These are phyloP conservation scores for Amblyopsis rosae DNA, from an alignment of 2,113 vertebrate genomes.

Conservation along the genomic window DNA sequence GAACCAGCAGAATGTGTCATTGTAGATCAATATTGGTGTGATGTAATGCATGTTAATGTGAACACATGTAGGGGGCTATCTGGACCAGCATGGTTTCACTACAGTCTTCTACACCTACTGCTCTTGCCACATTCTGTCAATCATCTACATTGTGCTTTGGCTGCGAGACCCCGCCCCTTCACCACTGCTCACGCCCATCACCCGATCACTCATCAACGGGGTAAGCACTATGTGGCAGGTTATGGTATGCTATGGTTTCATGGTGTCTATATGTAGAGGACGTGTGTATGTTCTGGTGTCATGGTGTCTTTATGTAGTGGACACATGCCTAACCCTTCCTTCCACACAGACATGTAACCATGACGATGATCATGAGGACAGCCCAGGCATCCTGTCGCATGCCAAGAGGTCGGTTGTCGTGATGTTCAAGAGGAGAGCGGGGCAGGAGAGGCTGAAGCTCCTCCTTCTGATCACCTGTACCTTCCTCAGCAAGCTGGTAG, in stretches of 20 bases:
- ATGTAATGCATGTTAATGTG: not conserved
- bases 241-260: too few species aligned
- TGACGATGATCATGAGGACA: not conserved
- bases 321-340: not conserved
- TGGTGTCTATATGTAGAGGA: too few species aligned
- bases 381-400: conserved; percentile 29
- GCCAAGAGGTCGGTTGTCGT: conserved; percentile 41
- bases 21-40: not conserved
- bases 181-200: not conserved
- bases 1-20: not conserved
- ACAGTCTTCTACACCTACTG: conserved; percentile 42
- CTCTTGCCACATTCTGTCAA: conserved; percentile 39
- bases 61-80: conserved; percentile 37
- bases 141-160: conserved; percentile 57
- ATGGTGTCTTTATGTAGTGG: too few species aligned
- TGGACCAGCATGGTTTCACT: conserved; percentile 46
- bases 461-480: conserved; percentile 56
- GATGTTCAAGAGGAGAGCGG: conserved; percentile 49
- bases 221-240: not conserved
- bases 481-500: conserved; percentile 58
- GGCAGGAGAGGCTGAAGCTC: conserved; percentile 54
- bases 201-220: not conserved
- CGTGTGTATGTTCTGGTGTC: too few species aligned
- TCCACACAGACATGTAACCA: not conserved
- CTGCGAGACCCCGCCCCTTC: conserved; percentile 31